Conservation (phyloP, 2,797 vertebrate genomes). For the Taenioides sp. region DNA sequence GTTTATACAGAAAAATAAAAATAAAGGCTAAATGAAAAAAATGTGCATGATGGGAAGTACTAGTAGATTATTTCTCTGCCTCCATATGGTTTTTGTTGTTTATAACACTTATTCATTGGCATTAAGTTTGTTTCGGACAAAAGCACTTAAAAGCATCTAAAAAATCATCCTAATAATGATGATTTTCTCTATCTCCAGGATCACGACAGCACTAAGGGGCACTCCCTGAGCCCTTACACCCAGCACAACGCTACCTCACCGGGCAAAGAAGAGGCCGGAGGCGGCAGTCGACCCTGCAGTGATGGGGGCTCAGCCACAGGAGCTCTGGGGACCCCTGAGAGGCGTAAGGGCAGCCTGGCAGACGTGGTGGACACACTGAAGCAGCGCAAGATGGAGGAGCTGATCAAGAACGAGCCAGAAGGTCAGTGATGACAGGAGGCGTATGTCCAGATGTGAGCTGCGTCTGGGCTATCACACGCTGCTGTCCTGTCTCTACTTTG, state of each 20-base stretch:
- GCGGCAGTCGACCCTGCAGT: slow-evolving; percentile 84
- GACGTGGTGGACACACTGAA: slow-evolving; percentile 98
- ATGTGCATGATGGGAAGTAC: neutral
- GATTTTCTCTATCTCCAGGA: slow-evolving; percentile 73
- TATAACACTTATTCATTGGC: slow-evolving; percentile 4
- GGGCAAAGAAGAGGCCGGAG: slow-evolving; percentile 87
- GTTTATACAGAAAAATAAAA: neutral
- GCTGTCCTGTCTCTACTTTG: slow-evolving; percentile 14
- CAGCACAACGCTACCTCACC: slow-evolving; percentile 99
- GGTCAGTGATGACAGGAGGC: slow-evolving; percentile 79
- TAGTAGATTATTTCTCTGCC: neutral
- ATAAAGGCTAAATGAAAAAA: neutral
- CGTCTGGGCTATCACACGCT: slow-evolving; percentile 37
- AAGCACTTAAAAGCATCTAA: neutral
- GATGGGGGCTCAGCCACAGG: slow-evolving; percentile 82
- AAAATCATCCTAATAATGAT: neutral
- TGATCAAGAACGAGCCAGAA: slow-evolving; percentile 98
- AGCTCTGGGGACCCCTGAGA: slow-evolving; percentile 90
- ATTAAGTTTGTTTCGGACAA: neutral
- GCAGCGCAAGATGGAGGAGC: slow-evolving; percentile 98
- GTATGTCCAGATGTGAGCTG: slow-evolving; percentile 46
- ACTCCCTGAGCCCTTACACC: slow-evolving; percentile 89
- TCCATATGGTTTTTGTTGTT: neutral
- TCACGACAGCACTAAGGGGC: slow-evolving; percentile 91
- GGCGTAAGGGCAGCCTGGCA: slow-evolving; percentile 96